Conservation (phyloP, 2,888 invertebrate species). For the Dione vanillae region DNA sequence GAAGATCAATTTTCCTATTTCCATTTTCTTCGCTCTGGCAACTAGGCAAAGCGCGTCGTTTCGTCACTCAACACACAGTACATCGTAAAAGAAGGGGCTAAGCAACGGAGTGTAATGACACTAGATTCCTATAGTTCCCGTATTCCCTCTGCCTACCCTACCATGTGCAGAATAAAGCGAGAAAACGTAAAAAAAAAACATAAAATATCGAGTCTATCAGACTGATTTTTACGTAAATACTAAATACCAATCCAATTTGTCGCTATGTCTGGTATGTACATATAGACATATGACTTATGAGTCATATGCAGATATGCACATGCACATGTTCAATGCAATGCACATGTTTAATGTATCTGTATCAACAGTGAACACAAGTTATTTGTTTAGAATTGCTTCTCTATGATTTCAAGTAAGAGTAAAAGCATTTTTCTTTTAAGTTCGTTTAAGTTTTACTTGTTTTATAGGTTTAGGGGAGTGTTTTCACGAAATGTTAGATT, state of each 20-base stretch:
- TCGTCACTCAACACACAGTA: too few species aligned
- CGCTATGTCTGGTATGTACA: constrained; percentile 24
- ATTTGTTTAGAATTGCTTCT: constrained; percentile 23
- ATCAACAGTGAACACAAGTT: constrained; percentile 37
- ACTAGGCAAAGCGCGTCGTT: too few species aligned
- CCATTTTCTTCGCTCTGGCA: too few species aligned
- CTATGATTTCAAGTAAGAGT: neutral
- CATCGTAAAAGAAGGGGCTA: too few species aligned
- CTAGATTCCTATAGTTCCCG: too few species aligned
- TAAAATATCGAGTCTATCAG: too few species aligned
- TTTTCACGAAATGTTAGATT: constrained; percentile 18
- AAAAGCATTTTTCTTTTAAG: neutral
- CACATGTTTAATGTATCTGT: constrained; percentile 40
- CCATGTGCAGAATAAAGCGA: too few species aligned
- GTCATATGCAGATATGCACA: neutral
- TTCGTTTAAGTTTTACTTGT: neutral
- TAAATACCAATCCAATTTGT: constrained; percentile 45
- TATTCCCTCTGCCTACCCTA: too few species aligned
- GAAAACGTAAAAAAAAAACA: too few species aligned
- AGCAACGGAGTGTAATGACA: too few species aligned
- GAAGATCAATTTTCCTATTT: constrained; percentile 72
- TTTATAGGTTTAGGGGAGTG: constrained; percentile 10
- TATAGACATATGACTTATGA: neutral
- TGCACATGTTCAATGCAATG: constrained; percentile 40
- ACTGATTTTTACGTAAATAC: constrained; percentile 48